Evolutionary conservation across 2,113 vertebrate species (phyloP).

Genomic region (Grammomys dolichurus): DNA sequence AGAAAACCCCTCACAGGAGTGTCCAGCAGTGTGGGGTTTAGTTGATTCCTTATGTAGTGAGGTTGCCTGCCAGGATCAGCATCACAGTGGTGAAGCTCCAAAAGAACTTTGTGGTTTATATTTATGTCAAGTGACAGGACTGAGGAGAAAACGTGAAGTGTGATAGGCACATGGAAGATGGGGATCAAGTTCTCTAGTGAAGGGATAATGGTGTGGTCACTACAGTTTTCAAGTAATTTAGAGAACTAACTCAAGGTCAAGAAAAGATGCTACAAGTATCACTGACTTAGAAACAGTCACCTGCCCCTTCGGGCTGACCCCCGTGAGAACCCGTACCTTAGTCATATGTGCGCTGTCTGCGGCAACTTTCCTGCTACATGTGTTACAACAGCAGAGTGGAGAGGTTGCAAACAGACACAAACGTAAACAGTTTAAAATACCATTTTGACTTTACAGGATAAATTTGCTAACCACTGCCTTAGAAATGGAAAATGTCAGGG

Average conservation of each 20-base stretch:
- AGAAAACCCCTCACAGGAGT: background rate
- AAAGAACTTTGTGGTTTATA: background rate
- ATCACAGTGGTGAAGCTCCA: slow-evolving; percentile 5
- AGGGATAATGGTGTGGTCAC: slow-evolving; percentile 1
- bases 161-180: background rate
- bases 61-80: background rate
- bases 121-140: slow-evolving; percentile 45
- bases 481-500: slow-evolving; percentile 12
- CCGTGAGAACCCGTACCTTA: background rate
- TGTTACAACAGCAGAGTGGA: background rate
- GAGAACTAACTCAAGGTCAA: slow-evolving; percentile 24
- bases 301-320: background rate
- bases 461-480: background rate
- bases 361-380: background rate
- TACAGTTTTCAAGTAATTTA: slow-evolving; percentile 51
- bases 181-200: slow-evolving; percentile 28
- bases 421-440: background rate
- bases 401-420: background rate
- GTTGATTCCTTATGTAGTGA: background rate
- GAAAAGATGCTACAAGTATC: slow-evolving; percentile 35
- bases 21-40: background rate
- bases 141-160: background rate
- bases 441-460: background rate
- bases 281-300: background rate
- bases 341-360: background rate